A percentile compares a stretch with the other conserved stretches of the same genome.
These are phyloP conservation scores for Caiman crocodilus DNA, from an alignment of 2,797 vertebrate species.

Conservation along the genomic window DNA sequence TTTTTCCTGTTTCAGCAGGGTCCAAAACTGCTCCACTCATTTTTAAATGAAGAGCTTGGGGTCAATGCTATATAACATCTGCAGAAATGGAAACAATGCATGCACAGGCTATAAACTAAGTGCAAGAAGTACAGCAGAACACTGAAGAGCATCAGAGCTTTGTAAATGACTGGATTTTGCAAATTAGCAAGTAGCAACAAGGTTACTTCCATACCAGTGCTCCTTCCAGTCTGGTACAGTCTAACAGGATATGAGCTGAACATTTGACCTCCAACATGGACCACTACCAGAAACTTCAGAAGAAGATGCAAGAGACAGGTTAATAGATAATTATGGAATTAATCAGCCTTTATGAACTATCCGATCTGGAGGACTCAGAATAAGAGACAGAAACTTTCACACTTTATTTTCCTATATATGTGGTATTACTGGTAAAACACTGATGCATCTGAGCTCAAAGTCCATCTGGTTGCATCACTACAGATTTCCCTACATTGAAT, in stretches of 20 bases:
- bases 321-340: too few relatives aligned
- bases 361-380: background rate
- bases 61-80: conserved; percentile 87
- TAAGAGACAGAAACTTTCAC: background rate
- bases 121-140: background rate
- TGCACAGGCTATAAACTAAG: background rate
- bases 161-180: background rate
- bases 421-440: background rate
- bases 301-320: background rate
- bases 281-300: background rate
- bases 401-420: background rate
- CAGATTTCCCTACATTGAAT: background rate
- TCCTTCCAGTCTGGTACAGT: too few relatives aligned
- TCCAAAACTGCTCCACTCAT: conserved; percentile 84
- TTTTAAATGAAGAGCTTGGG: conserved; percentile 80
- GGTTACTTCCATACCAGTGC: background rate
- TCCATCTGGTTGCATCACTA: background rate
- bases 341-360: background rate
- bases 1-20: conserved; percentile 84
- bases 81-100: background rate
- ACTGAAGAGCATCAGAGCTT: background rate
- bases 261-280: background rate
- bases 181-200: background rate
- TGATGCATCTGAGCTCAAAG: background rate
- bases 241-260: background rate